These are phyloP conservation scores for Eupithecia exiguata DNA, from an alignment of 2,888 invertebrate genomes.

Conservation along the genomic window DNA sequence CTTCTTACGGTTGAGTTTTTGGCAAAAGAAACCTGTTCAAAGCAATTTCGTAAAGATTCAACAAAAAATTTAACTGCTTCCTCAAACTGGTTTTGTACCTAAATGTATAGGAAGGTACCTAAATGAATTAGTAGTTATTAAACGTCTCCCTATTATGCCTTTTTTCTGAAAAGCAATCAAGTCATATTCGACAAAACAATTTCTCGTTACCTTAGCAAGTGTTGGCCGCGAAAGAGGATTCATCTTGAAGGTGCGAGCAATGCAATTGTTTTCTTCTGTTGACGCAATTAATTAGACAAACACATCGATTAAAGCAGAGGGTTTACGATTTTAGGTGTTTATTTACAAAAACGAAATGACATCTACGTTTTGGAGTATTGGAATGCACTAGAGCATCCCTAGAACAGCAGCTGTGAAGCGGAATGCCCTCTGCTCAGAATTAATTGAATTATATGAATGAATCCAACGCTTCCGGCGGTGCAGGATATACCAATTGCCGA, in stretches of 20 bases:
- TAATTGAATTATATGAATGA: conserved; percentile 83
- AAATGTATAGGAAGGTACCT: too few species aligned
- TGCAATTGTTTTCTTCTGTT: background rate
- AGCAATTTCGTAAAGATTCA: background rate
- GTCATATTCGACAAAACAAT: background rate
- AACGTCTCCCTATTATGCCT: background rate
- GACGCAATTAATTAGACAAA: background rate
- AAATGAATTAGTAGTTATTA: background rate
- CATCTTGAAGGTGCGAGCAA: background rate
- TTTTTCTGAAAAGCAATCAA: background rate
- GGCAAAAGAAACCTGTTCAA: background rate
- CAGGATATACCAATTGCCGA: conserved; percentile 80
- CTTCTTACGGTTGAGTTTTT: background rate
- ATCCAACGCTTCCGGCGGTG: conserved; percentile 77
- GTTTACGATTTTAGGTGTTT: background rate
- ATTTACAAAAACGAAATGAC: background rate
- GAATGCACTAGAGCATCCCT: conserved; percentile 54
- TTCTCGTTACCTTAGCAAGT: background rate
- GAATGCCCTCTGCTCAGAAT: conserved; percentile 74
- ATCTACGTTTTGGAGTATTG: background rate
- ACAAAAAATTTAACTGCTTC: background rate
- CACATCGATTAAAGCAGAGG: background rate
- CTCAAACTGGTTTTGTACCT: background rate
- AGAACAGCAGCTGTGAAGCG: conserved; percentile 70
- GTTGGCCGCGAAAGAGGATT: background rate